A percentile compares a stretch with the other conserved stretches of the same genome.
Evolutionary conservation across 2,797 vertebrate species (phyloP).

Genomic region (Eurystomus glaucurus): DNA sequence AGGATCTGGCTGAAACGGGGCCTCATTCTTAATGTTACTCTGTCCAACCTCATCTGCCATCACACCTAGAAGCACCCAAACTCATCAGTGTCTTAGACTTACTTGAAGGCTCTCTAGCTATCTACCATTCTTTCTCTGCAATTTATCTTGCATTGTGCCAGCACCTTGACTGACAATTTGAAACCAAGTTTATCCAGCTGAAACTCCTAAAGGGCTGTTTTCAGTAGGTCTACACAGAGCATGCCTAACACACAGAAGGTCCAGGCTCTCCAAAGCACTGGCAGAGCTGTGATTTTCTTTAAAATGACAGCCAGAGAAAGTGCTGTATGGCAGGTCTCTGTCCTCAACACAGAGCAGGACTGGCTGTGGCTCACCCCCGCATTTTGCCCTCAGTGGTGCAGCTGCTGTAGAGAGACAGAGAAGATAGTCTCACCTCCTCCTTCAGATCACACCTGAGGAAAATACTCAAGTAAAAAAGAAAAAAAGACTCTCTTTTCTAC

Average conservation of each 20-base stretch:
- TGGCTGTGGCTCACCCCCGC: background rate
- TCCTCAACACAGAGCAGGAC: background rate
- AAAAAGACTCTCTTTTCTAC: background rate
- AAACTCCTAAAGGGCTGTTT: background rate
- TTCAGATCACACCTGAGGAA: background rate
- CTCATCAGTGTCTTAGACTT: background rate
- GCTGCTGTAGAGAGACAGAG: background rate
- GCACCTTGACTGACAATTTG: background rate
- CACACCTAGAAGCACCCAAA: background rate
- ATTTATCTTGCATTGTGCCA: background rate
- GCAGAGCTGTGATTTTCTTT: background rate
- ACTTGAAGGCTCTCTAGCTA: background rate
- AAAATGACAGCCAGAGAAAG: background rate
- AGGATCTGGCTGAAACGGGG: background rate
- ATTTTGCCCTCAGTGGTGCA: background rate
- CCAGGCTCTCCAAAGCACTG: background rate
- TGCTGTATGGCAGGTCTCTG: background rate
- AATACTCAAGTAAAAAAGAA: background rate
- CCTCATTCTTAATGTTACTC: background rate
- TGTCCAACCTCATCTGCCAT: background rate
- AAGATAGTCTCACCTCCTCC: background rate
- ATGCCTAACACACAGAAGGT: background rate
- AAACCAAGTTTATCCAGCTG: background rate
- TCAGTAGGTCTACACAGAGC: background rate
- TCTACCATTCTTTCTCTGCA: background rate